Evolutionary conservation across 2,888 invertebrate genomes (phyloP), one percentile per base, ranked within the genome.

Genomic region (Notocelia uddmanniana): DNA sequence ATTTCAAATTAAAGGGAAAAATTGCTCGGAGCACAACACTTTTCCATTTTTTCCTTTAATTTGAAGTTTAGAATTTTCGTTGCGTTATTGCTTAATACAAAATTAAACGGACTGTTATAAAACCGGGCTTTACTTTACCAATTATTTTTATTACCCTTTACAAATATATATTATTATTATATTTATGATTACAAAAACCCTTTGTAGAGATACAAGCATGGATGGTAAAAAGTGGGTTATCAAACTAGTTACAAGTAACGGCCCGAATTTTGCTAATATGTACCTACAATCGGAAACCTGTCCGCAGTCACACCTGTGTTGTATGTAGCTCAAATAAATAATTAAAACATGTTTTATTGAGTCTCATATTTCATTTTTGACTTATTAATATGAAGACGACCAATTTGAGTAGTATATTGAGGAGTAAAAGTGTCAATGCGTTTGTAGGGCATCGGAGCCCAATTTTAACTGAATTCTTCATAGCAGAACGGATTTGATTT

Each of bases 251-350:
- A 81, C 19, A 45, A 62, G 55, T 85, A 84, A 85, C 85, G 90
- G 88, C 87, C 84, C 87, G 80, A 89, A 86, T 90, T 91, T 91
- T 85, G 90, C 90, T 87, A 90, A 90, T 86, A n/a, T n/a, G n/a
- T n/a, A 83, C 82, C 79, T 79, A 83, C 85, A 81, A 83, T 87
- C 83, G 78, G 74, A 77, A 89, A 91, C 90, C 87, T 81, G 90
- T 90, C 83, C 77, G 74, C 76, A 79, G 82, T 84, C 86, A 88
- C 91, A 91, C 89, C 89, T 90, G 89, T 83, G 60, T 74, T 76
- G 78, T 85, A 88, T 90, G 86, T 88, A 79, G 85, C 84, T 86
- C 83, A 84, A 82, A 89, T 87, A 84, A 83, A 81, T 81, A 83
- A 87, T 89, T 85, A 82, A 85, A 89, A 89, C 85, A 81, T 77